A percentile compares a stretch with the other conserved stretches of the same genome.
phyloP scores from a whole-genome alignment of 2,888 invertebrate species.

The Eupithecia tripunctaria region DNA sequence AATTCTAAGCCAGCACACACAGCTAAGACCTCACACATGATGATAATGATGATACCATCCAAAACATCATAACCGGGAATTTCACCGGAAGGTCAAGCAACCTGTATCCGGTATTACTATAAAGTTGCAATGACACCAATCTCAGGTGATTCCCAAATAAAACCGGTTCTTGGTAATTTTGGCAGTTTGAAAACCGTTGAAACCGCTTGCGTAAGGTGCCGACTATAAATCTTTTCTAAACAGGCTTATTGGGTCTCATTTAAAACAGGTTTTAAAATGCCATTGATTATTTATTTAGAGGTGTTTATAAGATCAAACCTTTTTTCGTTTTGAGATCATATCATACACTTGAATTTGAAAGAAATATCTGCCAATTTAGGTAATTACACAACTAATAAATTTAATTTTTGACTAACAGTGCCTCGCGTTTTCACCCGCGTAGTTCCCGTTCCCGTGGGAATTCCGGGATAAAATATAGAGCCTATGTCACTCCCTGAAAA shows the following conservation, averaged over 20 bases:
- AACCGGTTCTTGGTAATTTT: slow-evolving; percentile 20
- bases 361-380: too few species aligned
- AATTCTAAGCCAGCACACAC: too few species aligned
- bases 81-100: not conserved
- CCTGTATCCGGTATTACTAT: not conserved
- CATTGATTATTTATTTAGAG: not conserved
- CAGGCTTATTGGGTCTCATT: not conserved
- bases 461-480: too few species aligned
- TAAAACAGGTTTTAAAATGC: not conserved
- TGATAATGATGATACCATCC: not conserved
- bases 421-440: too few species aligned
- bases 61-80: not conserved
- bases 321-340: not conserved
- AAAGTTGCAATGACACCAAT: slow-evolving; percentile 5
- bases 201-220: not conserved
- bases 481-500: too few species aligned
- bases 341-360: not conserved
- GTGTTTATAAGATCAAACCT: not conserved
- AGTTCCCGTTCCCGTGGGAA: too few species aligned
- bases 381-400: too few species aligned
- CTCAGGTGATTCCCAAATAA: slow-evolving; percentile 29
- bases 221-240: not conserved
- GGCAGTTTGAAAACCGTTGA: not conserved
- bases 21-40: too few species aligned
- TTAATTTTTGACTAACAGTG: too few species aligned